phyloP scores from a whole-genome alignment of 2,888 invertebrate species.

The Penaeus monodon region DNA sequence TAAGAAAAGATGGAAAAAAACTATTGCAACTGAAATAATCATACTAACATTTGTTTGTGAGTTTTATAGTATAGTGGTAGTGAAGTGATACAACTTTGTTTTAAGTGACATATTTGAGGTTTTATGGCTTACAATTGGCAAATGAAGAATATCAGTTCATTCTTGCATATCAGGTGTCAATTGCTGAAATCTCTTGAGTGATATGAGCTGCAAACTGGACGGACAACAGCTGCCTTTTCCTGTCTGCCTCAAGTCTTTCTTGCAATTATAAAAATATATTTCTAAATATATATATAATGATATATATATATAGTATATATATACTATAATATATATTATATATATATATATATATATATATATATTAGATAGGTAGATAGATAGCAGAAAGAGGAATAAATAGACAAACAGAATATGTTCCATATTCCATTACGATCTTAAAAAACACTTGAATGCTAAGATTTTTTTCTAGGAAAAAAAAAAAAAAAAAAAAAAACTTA shows the following conservation, averaged over 20 bases:
- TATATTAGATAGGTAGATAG: background rate
- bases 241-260: constrained; percentile 80
- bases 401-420: background rate
- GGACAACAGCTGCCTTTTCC: constrained; percentile 73
- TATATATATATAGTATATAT: too few species aligned
- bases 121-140: constrained; percentile 76
- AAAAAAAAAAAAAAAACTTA: constrained; percentile 65
- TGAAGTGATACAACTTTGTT: too few species aligned
- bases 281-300: constrained; percentile 37
- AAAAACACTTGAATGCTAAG: background rate
- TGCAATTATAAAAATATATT: constrained; percentile 18
- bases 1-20: too few species aligned
- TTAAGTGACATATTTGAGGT: background rate
- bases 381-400: background rate
- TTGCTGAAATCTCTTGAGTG: constrained; percentile 80
- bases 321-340: too few species aligned
- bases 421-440: too few species aligned
- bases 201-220: constrained; percentile 72
- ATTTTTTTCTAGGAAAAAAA: background rate
- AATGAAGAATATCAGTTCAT: constrained; percentile 82
- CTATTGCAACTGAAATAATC: too few species aligned
- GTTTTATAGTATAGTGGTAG: too few species aligned
- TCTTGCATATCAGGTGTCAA: constrained; percentile 83
- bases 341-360: too few species aligned
- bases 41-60: too few species aligned